A percentile compares a stretch with the other conserved stretches of the same genome.
These are phyloP conservation scores for Oryctes rhinoceros DNA, from an alignment of 1,140 invertebrate species.

Conservation along the genomic window DNA sequence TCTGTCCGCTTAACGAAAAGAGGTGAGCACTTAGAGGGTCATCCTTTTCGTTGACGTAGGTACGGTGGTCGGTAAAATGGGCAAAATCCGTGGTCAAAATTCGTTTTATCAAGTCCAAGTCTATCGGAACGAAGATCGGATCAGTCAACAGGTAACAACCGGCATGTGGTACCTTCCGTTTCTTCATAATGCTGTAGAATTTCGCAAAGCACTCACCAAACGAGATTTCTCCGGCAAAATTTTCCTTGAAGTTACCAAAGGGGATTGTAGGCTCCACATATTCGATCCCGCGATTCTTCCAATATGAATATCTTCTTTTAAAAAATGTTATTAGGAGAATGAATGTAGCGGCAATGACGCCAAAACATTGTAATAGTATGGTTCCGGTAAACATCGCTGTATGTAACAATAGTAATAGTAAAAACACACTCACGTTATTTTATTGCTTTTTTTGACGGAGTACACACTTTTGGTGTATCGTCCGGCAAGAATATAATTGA, in stretches of 20 bases:
- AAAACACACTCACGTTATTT: too few relatives aligned
- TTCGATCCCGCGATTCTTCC: slow-evolving; percentile 40
- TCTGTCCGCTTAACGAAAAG: slow-evolving; percentile 59
- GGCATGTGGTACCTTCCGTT: slow-evolving; percentile 50
- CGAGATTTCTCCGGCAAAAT: slow-evolving; percentile 51
- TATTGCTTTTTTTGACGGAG: too few relatives aligned
- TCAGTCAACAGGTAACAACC: slow-evolving; percentile 64
- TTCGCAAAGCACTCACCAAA: slow-evolving; percentile 54
- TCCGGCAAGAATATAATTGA: too few relatives aligned
- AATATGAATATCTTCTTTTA: slow-evolving; percentile 41
- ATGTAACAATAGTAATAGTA: not conserved
- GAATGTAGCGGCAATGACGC: not conserved
- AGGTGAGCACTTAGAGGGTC: slow-evolving; percentile 63
- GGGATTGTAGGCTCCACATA: slow-evolving; percentile 33
- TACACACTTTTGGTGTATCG: too few relatives aligned
- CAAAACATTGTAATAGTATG: not conserved
- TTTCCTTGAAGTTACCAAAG: slow-evolving; percentile 42
- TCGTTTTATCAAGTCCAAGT: slow-evolving; percentile 68
- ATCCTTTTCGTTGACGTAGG: slow-evolving; percentile 61
- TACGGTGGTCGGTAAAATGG: slow-evolving; percentile 64
- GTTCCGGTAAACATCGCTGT: slow-evolving; percentile 1
- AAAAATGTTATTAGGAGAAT: not conserved
- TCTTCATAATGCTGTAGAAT: slow-evolving; percentile 50
- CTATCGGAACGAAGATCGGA: slow-evolving; percentile 63
- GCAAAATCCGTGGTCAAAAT: slow-evolving; percentile 65